These are phyloP conservation scores for Procavia capensis DNA, from an alignment of 2,113 vertebrate species.

Conservation along the genomic window DNA sequence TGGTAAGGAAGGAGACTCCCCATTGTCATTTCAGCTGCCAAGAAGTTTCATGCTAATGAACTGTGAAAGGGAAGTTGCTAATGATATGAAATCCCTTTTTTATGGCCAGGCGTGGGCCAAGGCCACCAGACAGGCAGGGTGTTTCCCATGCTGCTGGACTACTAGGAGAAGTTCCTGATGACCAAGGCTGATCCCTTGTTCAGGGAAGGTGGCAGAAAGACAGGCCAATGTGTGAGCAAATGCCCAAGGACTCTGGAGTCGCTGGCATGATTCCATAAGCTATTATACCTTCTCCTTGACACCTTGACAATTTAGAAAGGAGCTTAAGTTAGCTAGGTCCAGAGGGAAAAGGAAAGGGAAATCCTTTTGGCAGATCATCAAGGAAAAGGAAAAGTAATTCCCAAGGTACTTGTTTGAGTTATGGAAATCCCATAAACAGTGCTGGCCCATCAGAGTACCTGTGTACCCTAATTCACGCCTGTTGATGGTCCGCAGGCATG, in stretches of 20 bases:
- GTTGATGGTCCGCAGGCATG: background rate
- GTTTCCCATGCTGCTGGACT: constrained; percentile 10
- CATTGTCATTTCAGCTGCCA: constrained; percentile 72
- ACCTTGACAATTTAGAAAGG: background rate
- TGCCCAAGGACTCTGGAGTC: constrained; percentile 4
- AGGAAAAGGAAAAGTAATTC: constrained; percentile 54
- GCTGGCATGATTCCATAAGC: background rate
- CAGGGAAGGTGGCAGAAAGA: background rate
- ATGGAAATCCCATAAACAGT: constrained; percentile 54
- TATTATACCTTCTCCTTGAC: background rate
- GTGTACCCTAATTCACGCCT: constrained; percentile 9
- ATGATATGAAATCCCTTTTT: constrained; percentile 71
- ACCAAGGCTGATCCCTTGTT: background rate
- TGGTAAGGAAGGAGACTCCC: constrained; percentile 46
- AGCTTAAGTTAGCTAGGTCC: background rate
- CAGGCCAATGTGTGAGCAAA: background rate
- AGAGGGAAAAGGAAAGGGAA: constrained; percentile 51
- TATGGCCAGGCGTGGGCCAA: constrained; percentile 48
- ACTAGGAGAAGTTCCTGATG: constrained; percentile 13
- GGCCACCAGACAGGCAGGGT: constrained; percentile 41
- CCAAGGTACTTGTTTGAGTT: constrained; percentile 46
- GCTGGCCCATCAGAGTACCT: background rate
- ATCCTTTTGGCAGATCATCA: constrained; percentile 45
- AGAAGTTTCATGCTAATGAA: constrained; percentile 70
- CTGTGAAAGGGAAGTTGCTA: constrained; percentile 74